Evolutionary conservation across 2,113 vertebrate genomes (phyloP), one percentile per base, ranked within the genome.

Genomic region (Alces alces): DNA sequence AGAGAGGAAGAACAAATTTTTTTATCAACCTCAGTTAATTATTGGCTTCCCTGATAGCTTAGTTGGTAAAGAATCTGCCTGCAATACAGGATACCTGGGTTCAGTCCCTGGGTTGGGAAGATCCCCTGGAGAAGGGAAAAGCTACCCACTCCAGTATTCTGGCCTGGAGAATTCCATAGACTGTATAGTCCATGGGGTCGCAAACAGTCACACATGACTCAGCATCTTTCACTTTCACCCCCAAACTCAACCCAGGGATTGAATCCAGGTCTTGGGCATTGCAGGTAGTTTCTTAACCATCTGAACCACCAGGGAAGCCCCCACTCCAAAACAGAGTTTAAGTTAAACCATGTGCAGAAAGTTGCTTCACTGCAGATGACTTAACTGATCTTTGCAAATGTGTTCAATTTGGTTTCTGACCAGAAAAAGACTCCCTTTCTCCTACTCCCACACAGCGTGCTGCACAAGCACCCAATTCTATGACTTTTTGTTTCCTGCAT

Each of bases 341-440:
- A 86, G 1, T 28, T 50, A 91, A 93, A 57, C 4, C n/a, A 17
- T 50, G 21, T 70, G 47, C 19, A 36, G 76, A 93, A 95, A 95
- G 50, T 36, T 60, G 45, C 60, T 95, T 86, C 54, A 28, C 33
- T 70, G 93, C 61, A 95, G 76, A 97, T 89, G 86, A 95, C 66
- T 96, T 85, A 79, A 82, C n/a, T 78, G 57, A 50, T 66, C 57
- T 97, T 91, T 83, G 30, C 36, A 97, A 86, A 85, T 2, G 25
- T 80, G 45, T 89, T 98, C 91, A 86, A 2, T 96, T 64, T 96
- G 95, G 61, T 92, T 96, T 54, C 43, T 94, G 88, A 97, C 58
- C 93, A 93, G 97, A 96, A 83, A 97, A 58, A 96, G 86, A 76
- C 47, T 95, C 90, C 87, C 95, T 97, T 83, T 96, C 78, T 95